phyloP scores from a whole-genome alignment of 2,888 invertebrate species.

The Nemotelus nigrinus region DNA sequence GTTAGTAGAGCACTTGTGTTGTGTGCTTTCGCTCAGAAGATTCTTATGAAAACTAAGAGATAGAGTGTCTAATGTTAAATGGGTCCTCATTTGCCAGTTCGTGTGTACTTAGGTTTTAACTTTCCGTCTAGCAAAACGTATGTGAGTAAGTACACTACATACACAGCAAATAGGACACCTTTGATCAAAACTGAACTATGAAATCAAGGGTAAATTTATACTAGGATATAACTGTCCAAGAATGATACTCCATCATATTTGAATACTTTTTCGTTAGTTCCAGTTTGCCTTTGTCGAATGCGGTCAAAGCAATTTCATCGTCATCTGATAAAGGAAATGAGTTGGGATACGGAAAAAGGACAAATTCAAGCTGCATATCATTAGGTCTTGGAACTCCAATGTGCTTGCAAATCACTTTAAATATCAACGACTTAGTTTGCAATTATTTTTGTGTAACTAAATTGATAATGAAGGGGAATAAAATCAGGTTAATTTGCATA shows the following conservation, averaged over 20 bases:
- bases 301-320: slow-evolving; percentile 31
- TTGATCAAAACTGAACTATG: slow-evolving; percentile 25
- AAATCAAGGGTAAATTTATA: slow-evolving; percentile 29
- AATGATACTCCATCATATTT: too few relatives aligned
- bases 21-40: slow-evolving; percentile 2
- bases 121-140: background rate
- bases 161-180: slow-evolving; percentile 21
- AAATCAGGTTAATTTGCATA: background rate
- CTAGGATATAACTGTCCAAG: background rate
- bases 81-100: slow-evolving; percentile 28
- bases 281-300: background rate
- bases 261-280: too few relatives aligned
- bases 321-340: background rate
- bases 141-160: slow-evolving; percentile 10
- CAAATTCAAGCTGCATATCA: too few relatives aligned
- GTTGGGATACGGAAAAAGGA: too few relatives aligned
- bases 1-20: slow-evolving; percentile 32
- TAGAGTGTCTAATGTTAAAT: slow-evolving; percentile 11
- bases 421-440: too few relatives aligned
- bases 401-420: too few relatives aligned
- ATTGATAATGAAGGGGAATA: background rate
- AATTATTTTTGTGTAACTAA: background rate
- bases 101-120: slow-evolving; percentile 29
- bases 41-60: background rate
- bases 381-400: too few relatives aligned